phyloP scores from a whole-genome alignment of 2,888 invertebrate genomes.

The Theretra japonica region DNA sequence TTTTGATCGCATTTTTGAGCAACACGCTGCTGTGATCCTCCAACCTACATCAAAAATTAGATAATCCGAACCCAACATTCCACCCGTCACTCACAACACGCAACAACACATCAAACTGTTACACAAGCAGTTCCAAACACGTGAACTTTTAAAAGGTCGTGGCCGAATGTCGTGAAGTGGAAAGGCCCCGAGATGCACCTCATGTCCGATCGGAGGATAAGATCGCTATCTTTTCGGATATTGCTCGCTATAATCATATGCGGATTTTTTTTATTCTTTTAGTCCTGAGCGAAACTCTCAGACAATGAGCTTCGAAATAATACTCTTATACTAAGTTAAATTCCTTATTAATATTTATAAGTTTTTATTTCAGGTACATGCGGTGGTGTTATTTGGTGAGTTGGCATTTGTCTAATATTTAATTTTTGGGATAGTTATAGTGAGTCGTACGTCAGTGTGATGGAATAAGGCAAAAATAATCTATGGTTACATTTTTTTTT shows the following conservation, averaged over 20 bases:
- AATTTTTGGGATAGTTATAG: not conserved
- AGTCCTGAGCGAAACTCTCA: conserved; percentile 57
- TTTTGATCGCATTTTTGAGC: too few species aligned
- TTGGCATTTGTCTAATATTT: not conserved
- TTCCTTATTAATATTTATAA: conserved; percentile 33
- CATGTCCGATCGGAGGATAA: conserved; percentile 80
- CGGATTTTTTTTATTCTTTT: conserved; percentile 60
- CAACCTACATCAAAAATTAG: not conserved
- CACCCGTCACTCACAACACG: not conserved
- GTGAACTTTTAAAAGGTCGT: conserved; percentile 38
- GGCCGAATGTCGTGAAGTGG: conserved; percentile 61
- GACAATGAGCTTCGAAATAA: conserved; percentile 61
- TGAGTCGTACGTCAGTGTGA: too few species aligned
- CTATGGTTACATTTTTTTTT: too few species aligned
- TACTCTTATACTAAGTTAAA: conserved; percentile 37
- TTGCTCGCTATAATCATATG: conserved; percentile 84
- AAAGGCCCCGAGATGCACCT: conserved; percentile 67
- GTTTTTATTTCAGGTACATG: conserved; percentile 27
- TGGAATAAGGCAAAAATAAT: too few species aligned
- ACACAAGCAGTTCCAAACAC: not conserved
- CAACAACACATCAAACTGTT: not conserved
- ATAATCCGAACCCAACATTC: not conserved
- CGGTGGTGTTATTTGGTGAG: not conserved
- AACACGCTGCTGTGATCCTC: not conserved
- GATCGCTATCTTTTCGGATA: conserved; percentile 83